Evolutionary conservation across 1,140 invertebrate species (phyloP).

Genomic region (Aphelenchoides avenae): DNA sequence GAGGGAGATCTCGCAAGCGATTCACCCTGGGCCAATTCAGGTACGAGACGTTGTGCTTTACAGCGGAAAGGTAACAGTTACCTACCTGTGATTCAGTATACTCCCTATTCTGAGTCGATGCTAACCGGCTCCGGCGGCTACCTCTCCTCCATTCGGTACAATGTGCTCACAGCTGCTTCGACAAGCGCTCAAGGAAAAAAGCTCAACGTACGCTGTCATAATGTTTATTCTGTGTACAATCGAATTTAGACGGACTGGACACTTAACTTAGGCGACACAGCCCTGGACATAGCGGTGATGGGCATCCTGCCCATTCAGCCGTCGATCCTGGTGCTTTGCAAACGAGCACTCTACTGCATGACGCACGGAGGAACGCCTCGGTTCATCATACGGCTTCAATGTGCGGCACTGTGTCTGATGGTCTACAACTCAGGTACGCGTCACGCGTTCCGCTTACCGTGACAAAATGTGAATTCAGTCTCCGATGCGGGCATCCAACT

Average conservation of each 20-base stretch:
- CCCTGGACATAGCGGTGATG: slow-evolving; percentile 27
- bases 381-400: slow-evolving; percentile 37
- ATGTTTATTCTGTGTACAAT: no score
- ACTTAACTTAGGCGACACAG: slow-evolving; percentile 43
- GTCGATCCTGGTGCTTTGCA: slow-evolving; percentile 44
- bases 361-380: slow-evolving; percentile 43
- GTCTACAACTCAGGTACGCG: slow-evolving; percentile 35
- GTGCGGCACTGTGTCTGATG: slow-evolving; percentile 28
- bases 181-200: slow-evolving; percentile 1
- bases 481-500: slow-evolving; percentile 32
- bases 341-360: slow-evolving; percentile 36
- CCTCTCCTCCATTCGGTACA: slow-evolving; percentile 25
- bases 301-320: slow-evolving; percentile 33
- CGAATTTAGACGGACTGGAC: slow-evolving; percentile 42
- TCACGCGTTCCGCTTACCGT: background rate
- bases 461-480: slow-evolving; percentile 7
- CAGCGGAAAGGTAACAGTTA: no score
- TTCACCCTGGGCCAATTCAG: slow-evolving; percentile 45
- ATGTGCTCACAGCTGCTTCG: slow-evolving; percentile 13
- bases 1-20: slow-evolving; percentile 16
- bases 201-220: background rate
- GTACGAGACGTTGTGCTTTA: no score
- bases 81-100: no score
- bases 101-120: slow-evolving; percentile 31
- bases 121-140: slow-evolving; percentile 30